These are phyloP conservation scores for Melanotaenia nigrans DNA, from an alignment of 2,797 vertebrate genomes.

Conservation along the genomic window DNA sequence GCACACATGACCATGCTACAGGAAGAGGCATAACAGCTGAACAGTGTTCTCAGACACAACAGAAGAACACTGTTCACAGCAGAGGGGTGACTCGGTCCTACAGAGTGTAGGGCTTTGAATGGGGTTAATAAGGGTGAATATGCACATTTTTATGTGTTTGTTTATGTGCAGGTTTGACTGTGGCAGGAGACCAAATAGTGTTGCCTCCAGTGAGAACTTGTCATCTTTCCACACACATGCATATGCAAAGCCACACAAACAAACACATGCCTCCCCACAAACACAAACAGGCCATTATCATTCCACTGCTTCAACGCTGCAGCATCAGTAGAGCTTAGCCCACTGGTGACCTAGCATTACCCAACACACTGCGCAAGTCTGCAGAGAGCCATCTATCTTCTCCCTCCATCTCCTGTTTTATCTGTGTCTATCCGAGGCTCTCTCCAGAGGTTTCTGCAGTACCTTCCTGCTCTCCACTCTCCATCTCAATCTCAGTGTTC, in stretches of 20 bases:
- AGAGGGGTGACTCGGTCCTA: constrained; percentile 54
- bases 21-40: constrained; percentile 41
- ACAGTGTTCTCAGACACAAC: constrained; percentile 62
- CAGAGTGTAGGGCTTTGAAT: constrained; percentile 21
- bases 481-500: constrained; percentile 41
- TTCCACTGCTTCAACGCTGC: constrained; percentile 68
- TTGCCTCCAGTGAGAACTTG: constrained; percentile 32
- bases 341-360: constrained; percentile 70
- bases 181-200: constrained; percentile 20
- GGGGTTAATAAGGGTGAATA: constrained; percentile 8
- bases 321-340: constrained; percentile 71
- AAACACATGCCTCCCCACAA: constrained; percentile 41
- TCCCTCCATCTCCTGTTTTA: constrained; percentile 51
- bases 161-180: constrained; percentile 8
- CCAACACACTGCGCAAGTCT: constrained; percentile 72
- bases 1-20: constrained; percentile 25
- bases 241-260: constrained; percentile 58
- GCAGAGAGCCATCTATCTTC: constrained; percentile 69
- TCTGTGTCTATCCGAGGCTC: constrained; percentile 43
- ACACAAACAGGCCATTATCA: constrained; percentile 74
- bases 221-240: constrained; percentile 38
- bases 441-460: constrained; percentile 54
- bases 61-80: constrained; percentile 58
- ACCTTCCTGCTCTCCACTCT: constrained; percentile 50
- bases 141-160: constrained; percentile 19